phyloP scores from a whole-genome alignment of 1,140 invertebrate genomes.

The Nymphalis io region DNA sequence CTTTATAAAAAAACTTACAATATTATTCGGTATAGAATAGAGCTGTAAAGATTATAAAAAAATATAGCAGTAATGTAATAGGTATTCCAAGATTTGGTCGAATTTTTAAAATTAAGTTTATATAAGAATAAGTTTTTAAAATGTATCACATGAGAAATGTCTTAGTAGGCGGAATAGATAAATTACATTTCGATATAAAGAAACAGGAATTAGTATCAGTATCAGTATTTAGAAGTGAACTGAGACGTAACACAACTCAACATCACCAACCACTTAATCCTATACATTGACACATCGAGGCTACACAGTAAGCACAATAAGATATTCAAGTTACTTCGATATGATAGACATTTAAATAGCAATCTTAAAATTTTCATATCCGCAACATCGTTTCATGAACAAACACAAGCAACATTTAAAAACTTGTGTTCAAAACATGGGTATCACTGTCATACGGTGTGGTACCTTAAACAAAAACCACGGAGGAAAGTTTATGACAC shows the following conservation, averaged over 20 bases:
- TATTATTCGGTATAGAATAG: neutral
- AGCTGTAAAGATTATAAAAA: conserved; percentile 8
- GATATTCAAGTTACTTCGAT: neutral
- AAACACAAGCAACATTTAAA: neutral
- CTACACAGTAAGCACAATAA: neutral
- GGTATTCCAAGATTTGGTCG: conserved; percentile 13
- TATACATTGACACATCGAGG: conserved; percentile 16
- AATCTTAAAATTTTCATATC: neutral
- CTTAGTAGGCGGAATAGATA: conserved; percentile 19
- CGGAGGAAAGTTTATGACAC: conserved; percentile 2
- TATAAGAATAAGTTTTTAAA: conserved; percentile 6
- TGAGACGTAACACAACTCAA: neutral
- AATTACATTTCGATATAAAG: conserved; percentile 2
- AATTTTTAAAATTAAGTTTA: conserved; percentile 23
- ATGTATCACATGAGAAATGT: conserved; percentile 17
- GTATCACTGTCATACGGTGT: conserved; percentile 5
- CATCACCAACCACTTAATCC: neutral
- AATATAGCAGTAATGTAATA: conserved; percentile 17
- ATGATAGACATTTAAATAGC: neutral
- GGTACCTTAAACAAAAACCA: conserved; percentile 16
- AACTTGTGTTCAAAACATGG: neutral
- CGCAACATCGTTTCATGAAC: neutral
- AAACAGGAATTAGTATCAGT: neutral
- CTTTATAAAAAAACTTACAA: conserved; percentile 1
- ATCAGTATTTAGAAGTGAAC: neutral